Percentiles rank a stretch among this genome's conserved stretches.
Conservation (phyloP, 2,797 vertebrate genomes). For the Tiaroga cobitis region DNA sequence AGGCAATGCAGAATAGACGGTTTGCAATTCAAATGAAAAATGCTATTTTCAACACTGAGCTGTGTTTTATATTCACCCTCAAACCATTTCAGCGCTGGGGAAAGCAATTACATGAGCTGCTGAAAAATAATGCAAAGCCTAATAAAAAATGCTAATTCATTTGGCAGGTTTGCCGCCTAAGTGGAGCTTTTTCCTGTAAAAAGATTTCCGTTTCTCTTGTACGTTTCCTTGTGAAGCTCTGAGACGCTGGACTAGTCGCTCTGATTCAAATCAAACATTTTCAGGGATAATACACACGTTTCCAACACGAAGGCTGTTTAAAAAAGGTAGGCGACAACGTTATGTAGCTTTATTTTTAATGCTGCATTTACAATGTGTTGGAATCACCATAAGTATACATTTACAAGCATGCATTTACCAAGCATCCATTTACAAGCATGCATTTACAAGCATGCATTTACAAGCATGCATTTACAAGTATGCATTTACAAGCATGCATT, state of each 20-base stretch:
- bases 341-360: not conserved
- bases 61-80: constrained; percentile 31
- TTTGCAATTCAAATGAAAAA: constrained; percentile 50
- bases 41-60: constrained; percentile 34
- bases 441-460: too few species aligned
- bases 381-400: not conserved
- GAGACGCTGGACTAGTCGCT: not conserved
- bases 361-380: not conserved
- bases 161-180: constrained; percentile 34
- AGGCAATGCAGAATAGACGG: constrained; percentile 12
- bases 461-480: too few species aligned
- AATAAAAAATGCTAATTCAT: constrained; percentile 49
- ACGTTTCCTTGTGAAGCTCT: not conserved
- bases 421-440: too few species aligned
- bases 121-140: constrained; percentile 37
- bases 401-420: not conserved
- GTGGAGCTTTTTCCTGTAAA: constrained; percentile 24
- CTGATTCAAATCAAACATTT: not conserved
- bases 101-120: constrained; percentile 39
- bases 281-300: too few species aligned
- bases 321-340: not conserved
- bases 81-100: not conserved
- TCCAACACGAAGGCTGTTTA: not conserved
- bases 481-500: too few species aligned
- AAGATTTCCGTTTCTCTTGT: constrained; percentile 8